Conservation (phyloP, 2,113 vertebrate species). For the Glaucomys volans region DNA sequence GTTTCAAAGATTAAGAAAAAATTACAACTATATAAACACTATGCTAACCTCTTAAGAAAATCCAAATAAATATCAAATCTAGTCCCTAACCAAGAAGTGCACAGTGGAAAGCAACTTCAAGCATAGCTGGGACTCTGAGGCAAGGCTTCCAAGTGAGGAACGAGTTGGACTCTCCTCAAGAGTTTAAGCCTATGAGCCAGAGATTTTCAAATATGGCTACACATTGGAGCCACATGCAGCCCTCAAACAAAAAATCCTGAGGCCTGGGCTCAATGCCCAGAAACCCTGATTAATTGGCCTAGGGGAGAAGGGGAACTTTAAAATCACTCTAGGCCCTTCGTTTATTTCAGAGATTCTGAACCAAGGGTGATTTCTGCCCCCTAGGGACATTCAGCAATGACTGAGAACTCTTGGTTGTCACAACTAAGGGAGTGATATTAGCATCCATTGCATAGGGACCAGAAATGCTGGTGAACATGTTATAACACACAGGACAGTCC, state of each 20-base stretch:
- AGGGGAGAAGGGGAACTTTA: background rate
- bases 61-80: background rate
- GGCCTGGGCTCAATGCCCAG: background rate
- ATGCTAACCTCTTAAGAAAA: slow-evolving; percentile 3
- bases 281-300: background rate
- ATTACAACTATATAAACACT: background rate
- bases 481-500: background rate
- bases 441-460: background rate
- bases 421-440: background rate
- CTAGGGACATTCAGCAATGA: background rate
- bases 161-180: background rate
- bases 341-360: slow-evolving; percentile 23
- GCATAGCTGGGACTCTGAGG: background rate
- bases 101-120: background rate
- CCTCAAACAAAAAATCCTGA: background rate
- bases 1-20: background rate
- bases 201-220: background rate
- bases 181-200: background rate
- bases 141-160: background rate
- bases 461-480: background rate
- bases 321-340: background rate
- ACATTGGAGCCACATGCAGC: background rate
- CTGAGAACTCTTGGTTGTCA: background rate
- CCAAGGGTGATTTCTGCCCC: background rate
- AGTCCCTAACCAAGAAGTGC: background rate